Percentiles rank a stretch among this genome's conserved stretches.
Conservation (phyloP, 2,113 vertebrate species). For the Hyperopisus bebe region DNA sequence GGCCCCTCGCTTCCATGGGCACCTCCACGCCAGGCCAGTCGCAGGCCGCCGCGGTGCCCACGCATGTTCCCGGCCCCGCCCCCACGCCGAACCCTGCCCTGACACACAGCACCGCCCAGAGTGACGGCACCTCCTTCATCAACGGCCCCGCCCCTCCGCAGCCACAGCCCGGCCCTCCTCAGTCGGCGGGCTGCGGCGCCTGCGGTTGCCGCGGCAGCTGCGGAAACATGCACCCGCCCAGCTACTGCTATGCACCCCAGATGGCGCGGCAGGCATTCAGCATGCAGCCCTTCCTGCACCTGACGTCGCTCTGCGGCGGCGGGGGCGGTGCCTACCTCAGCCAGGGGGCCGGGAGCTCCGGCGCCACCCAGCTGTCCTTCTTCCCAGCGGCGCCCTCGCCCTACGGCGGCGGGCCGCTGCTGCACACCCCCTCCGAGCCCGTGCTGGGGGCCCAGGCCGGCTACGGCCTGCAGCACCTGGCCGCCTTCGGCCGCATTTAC, state of each 20-base stretch:
- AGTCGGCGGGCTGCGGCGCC: conserved; percentile 65
- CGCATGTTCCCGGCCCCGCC: conserved; percentile 67
- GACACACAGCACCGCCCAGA: conserved; percentile 73
- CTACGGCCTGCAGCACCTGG: conserved; percentile 75
- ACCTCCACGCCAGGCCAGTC: conserved; percentile 55
- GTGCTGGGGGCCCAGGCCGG: conserved; percentile 71
- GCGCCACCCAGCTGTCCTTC: conserved; percentile 69
- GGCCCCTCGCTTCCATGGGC: conserved; percentile 40
- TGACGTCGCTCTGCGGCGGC: conserved; percentile 73
- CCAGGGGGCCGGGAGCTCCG: conserved; percentile 77
- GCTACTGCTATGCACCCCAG: conserved; percentile 71
- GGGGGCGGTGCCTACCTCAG: conserved; percentile 65
- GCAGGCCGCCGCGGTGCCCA: conserved; percentile 59
- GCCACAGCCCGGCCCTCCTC: conserved; percentile 38
- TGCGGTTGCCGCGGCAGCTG: conserved; percentile 79
- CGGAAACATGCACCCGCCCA: conserved; percentile 62
- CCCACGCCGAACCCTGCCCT: conserved; percentile 66
- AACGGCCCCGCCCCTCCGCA: conserved; percentile 30
- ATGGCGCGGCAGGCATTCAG: conserved; percentile 73
- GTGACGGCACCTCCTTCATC: conserved; percentile 69
- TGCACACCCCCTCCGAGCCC: conserved; percentile 63
- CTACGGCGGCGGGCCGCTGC: conserved; percentile 64
- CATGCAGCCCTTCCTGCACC: conserved; percentile 67
- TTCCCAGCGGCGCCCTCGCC: conserved; percentile 67
- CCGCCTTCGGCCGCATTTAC: conserved; percentile 65